phyloP scores from a whole-genome alignment of 2,113 vertebrate genomes.

The Eudyptes chrysolophus region DNA sequence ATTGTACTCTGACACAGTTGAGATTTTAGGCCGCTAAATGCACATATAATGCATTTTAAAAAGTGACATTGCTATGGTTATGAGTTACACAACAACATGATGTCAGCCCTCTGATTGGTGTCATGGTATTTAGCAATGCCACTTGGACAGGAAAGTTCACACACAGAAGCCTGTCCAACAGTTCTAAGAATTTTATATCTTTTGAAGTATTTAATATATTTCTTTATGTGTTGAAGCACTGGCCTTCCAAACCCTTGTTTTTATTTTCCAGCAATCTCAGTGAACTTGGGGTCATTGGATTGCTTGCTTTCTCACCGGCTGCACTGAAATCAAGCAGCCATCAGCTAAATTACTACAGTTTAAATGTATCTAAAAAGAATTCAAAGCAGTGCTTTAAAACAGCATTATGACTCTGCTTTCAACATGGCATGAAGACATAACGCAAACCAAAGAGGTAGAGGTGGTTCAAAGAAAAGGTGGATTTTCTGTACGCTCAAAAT shows the following conservation, averaged over 20 bases:
- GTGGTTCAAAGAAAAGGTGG: not conserved
- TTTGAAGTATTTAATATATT: conserved; percentile 70
- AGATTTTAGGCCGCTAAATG: conserved; percentile 39
- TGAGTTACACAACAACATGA: conserved; percentile 72
- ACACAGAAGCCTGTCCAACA: conserved; percentile 66
- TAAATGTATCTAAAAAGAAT: not conserved
- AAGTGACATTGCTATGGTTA: conserved; percentile 59
- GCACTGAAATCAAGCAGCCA: not conserved
- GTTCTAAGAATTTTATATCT: conserved; percentile 79
- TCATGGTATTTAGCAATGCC: conserved; percentile 74
- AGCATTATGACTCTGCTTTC: not conserved
- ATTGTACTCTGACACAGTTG: conserved; percentile 19
- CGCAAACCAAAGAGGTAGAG: not conserved
- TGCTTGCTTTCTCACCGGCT: conserved; percentile 50
- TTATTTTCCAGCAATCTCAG: conserved; percentile 70
- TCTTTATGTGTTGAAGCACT: conserved; percentile 56
- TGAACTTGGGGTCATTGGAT: conserved; percentile 61
- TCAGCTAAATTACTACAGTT: not conserved
- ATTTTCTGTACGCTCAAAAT: not conserved
- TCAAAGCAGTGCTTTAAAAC: not conserved
- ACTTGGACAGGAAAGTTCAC: conserved; percentile 69
- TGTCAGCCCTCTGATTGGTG: conserved; percentile 66
- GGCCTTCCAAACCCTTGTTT: conserved; percentile 53
- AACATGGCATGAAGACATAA: not conserved
- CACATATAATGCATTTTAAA: conserved; percentile 36